Evolutionary conservation across 1,140 invertebrate species (phyloP).

Genomic region (Aethina tumida): DNA sequence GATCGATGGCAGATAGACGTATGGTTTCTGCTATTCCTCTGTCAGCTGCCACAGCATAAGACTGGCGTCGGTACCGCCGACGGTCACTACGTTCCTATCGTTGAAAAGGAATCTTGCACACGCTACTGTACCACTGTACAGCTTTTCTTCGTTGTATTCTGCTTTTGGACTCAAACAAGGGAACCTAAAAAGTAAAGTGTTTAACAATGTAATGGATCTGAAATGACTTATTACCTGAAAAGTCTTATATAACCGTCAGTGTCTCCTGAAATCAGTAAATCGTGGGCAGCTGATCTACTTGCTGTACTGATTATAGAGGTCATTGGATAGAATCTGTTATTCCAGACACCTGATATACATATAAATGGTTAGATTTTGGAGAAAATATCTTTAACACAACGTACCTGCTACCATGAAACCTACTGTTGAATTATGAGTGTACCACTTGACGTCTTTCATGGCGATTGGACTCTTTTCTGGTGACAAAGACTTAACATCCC

Average conservation of each 20-base stretch:
- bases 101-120: constrained; percentile 74
- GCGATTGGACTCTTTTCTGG: constrained; percentile 74
- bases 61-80: constrained; percentile 84
- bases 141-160: constrained; percentile 78
- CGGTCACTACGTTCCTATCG: constrained; percentile 76
- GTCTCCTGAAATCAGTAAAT: constrained; percentile 78
- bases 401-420: constrained; percentile 75
- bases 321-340: constrained; percentile 76
- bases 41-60: constrained; percentile 88
- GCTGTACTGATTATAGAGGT: constrained; percentile 70
- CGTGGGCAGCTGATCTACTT: constrained; percentile 69
- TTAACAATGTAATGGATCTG: background rate
- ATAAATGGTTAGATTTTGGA: background rate
- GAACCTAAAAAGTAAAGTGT: constrained; percentile 46
- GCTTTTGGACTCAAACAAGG: constrained; percentile 74
- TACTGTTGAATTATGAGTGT: constrained; percentile 73
- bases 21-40: constrained; percentile 49
- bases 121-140: constrained; percentile 80
- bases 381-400: constrained; percentile 13
- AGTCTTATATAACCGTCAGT: constrained; percentile 84
- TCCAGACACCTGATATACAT: constrained; percentile 64
- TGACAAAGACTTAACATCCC: constrained; percentile 75
- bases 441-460: constrained; percentile 85
- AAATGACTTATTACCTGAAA: constrained; percentile 52
- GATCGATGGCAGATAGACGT: constrained; percentile 17